Conservation (phyloP, 2,797 vertebrate species). For the Rhinatrema bivittatum region DNA sequence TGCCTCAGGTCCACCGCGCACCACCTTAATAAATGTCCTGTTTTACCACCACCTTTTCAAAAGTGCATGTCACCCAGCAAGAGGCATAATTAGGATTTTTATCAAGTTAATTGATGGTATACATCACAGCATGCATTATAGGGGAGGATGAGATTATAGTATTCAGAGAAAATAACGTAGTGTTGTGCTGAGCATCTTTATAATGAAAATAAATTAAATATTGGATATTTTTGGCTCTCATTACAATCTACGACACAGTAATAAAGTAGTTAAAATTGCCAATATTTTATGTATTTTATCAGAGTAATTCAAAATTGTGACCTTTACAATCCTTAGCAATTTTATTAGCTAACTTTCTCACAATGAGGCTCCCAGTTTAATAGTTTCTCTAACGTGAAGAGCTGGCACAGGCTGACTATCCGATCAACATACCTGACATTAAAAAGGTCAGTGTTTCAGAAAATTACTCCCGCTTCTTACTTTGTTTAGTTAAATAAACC, state of each 20-base stretch:
- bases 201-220: conserved; percentile 1
- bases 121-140: no score
- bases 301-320: conserved; percentile 5
- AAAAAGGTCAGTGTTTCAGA: conserved; percentile 10
- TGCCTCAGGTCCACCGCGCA: no score
- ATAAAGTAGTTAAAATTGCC: no score
- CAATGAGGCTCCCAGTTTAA: no score
- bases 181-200: not conserved
- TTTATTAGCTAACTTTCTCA: not conserved
- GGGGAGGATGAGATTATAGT: not conserved
- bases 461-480: no score
- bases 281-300: not conserved
- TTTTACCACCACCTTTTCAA: no score
- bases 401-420: not conserved
- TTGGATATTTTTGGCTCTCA: not conserved
- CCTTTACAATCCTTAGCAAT: conserved; percentile 8
- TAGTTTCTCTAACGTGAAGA: not conserved
- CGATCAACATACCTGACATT: not conserved
- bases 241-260: no score
- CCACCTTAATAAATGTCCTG: no score
- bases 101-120: no score
- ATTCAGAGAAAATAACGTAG: not conserved
- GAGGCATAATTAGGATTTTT: no score
- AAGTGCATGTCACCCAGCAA: no score
- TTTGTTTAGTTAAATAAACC: no score